phyloP scores from a whole-genome alignment of 2,888 invertebrate genomes.

The Crossocerus cetratus region DNA sequence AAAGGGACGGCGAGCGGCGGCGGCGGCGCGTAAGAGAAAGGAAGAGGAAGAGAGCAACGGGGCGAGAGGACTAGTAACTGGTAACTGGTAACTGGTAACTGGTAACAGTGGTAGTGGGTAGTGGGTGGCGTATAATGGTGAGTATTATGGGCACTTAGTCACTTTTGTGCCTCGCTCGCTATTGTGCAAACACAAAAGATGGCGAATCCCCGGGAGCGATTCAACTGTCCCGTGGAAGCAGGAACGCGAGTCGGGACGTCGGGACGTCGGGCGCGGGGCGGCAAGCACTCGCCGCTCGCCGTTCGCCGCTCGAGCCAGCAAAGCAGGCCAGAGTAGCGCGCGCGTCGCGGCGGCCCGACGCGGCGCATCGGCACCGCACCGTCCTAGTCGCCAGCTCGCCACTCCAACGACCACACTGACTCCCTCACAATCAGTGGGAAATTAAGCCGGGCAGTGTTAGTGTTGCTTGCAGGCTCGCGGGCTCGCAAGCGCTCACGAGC shows the following conservation, averaged over 20 bases:
- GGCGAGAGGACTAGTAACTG: conserved; percentile 23
- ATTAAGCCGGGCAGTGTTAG: conserved; percentile 61
- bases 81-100: conserved; percentile 32
- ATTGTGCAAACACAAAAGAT: conserved; percentile 74
- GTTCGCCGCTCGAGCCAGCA: not conserved
- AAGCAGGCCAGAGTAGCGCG: not conserved
- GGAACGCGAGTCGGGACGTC: conserved; percentile 23
- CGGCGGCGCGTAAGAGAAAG: too few relatives aligned
- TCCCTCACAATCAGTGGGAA: conserved; percentile 53
- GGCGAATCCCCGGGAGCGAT: conserved; percentile 69
- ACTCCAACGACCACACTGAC: conserved; percentile 61
- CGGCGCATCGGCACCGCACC: not conserved
- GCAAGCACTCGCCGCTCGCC: not conserved
- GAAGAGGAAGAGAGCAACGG: conserved; percentile 15
- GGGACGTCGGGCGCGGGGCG: not conserved
- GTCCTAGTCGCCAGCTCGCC: conserved; percentile 27
- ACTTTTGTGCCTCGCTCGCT: conserved; percentile 70
- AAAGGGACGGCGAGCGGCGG: too few relatives aligned
- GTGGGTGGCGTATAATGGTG: conserved; percentile 67
- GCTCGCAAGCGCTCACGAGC: conserved; percentile 46
- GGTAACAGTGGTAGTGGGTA: conserved; percentile 41
- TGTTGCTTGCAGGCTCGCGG: conserved; percentile 16
- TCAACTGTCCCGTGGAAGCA: conserved; percentile 66
- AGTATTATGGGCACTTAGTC: conserved; percentile 74
- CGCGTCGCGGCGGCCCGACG: not conserved